Evolutionary conservation across 1,140 invertebrate species (phyloP), one percentile per base, ranked within the genome.

Genomic region (Halictus rubicundus): DNA sequence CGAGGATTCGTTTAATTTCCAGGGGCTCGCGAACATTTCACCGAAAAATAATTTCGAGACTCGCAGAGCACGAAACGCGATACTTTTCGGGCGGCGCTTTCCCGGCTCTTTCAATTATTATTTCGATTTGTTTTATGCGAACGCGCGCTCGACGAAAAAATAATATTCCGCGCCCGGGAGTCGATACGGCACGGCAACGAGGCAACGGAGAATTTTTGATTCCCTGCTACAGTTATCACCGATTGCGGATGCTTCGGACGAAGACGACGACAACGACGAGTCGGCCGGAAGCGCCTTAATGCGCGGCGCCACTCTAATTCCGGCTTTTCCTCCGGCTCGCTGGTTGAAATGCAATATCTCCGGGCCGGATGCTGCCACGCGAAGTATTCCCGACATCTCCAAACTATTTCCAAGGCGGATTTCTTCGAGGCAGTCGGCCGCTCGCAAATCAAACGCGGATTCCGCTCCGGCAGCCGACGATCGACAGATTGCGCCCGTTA

Each of bases 291-390:
- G 84, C 21, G 57, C n/a, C 70, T 72, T 81, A 79, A 85, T 85
- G 74, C 79, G 69, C 70, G 68, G 54, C 27, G 68, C 46, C 79
- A 78, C 76, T 86, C 83, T 78, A 85, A 87, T 90, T 90, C 83
- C 85, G 72, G 64, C 81, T 80, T 88, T 88, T 85, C 78, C 81
- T 78, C 82, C 84, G 64, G 19, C 54, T 74, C 70, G 78, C 63
- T 54, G 77, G 71, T 73, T 68, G 84, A 82, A 85, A 88, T 86
- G 90, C 87, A 91, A 90, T 92, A 90, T 91, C 88, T 76, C 83
- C 82, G 72, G 52, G 83, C 70, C 21, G 82, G 78, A 86, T 80
- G 81, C 66, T 42, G 74, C 54, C 16, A 21, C 79, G 73, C 85
- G 65, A 89, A 89, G 87, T 89, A 91, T 89, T 88, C 85, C 86